Percentiles rank a stretch among this genome's conserved stretches.
phyloP scores from a whole-genome alignment of 2,888 invertebrate species.

The Oxycera nigricornis region DNA sequence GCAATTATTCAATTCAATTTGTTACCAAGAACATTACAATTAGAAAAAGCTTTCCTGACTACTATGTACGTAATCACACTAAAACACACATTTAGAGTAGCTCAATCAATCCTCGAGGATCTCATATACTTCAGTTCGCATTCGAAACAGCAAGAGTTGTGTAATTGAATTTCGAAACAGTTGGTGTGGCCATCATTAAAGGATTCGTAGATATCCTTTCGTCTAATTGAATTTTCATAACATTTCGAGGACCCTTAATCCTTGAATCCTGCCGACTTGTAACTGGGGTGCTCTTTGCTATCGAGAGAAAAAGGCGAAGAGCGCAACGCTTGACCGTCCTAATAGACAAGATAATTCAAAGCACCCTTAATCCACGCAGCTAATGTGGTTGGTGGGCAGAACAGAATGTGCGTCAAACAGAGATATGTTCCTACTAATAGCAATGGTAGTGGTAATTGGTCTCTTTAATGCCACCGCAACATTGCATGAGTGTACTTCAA shows the following conservation, averaged over 20 bases:
- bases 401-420: too few relatives aligned
- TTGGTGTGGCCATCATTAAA: conserved; percentile 63
- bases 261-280: not conserved
- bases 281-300: not conserved
- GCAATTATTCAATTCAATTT: not conserved
- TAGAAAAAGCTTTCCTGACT: too few relatives aligned
- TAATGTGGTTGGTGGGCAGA: not conserved
- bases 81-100: too few relatives aligned
- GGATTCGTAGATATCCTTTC: conserved; percentile 53
- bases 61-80: too few relatives aligned
- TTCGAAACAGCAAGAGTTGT: conserved; percentile 46
- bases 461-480: conserved; percentile 26
- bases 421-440: not conserved
- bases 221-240: conserved; percentile 50
- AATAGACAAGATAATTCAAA: conserved; percentile 34
- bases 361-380: conserved; percentile 7
- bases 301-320: not conserved
- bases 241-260: conserved; percentile 23
- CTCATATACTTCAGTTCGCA: not conserved
- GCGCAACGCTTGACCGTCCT: not conserved
- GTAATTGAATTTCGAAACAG: conserved; percentile 63
- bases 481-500: conserved; percentile 11
- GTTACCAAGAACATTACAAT: too few relatives aligned
- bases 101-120: not conserved
- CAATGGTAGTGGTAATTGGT: conserved; percentile 33